Base-by-base conservation (phyloP, 2,888 invertebrate species). In the Eremobia ochroleuca region DNA sequence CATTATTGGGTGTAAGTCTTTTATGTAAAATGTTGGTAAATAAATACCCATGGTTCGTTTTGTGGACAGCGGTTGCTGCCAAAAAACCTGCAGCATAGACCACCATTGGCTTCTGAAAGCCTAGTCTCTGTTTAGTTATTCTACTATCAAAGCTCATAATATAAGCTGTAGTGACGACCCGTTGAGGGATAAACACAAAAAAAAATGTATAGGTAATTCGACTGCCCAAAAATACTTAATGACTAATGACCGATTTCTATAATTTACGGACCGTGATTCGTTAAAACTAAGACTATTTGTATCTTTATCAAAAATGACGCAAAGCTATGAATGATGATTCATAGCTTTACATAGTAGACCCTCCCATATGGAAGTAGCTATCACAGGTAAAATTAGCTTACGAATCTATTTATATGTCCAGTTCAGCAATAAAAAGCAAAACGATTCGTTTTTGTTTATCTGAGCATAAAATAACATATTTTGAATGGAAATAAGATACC, bases 81-180 rank as follows among this genome's bases (percentile, higher is more conserved):
- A 1, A 40, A 3, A 43, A 4, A 34, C 21, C 6, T 34, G 21
- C 21, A 21, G 9, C n/a, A 31, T 40, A 70, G 0, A 76, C 25
- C 58, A 13, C 28, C 11, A 28, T 8, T 59, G 28, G 4, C 34
- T 34, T 76, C 43, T 74, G 58, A 21, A 18, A 76, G 34, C 76
- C 74, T 74, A 18, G 43, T 69, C 43, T 3, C 40, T 34, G 9
- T 4, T 67, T 9, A 68, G n/a, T 49, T 5, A 31, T 8, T 18
- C 15, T 18, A 18, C 28, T 59, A 18, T 3, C 58, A 59, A 31
- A 31, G 18, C 31, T n/a, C 8, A 58, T 58, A 6, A 28, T 18
- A 28, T 15, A 15, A n/a, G 25, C 25, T 52, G 9, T 25, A 1
- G 25, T 52, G 52, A 18, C 15, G 43, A 52, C 9, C 25, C 9